Percentiles rank a stretch among this genome's conserved stretches.
These are phyloP conservation scores for Babyrousa celebensis DNA, from an alignment of 2,797 vertebrate species.

Conservation along the genomic window DNA sequence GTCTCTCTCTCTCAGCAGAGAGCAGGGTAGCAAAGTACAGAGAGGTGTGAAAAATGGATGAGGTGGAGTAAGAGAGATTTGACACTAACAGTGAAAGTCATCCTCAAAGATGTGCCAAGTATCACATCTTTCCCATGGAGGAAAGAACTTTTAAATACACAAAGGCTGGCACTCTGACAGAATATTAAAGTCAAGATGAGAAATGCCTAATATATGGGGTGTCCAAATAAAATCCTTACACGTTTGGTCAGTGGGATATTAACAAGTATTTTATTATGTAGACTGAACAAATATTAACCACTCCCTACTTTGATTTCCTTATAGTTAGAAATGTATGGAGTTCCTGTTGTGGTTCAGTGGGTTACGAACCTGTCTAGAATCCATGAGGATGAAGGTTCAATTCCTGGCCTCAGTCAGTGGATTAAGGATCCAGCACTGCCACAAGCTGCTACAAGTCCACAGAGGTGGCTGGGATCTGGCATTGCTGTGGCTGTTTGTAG, in stretches of 20 bases:
- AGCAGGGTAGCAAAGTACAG: neutral
- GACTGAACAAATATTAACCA: neutral
- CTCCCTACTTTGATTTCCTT: neutral
- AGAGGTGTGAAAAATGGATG: neutral
- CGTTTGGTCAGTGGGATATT: neutral
- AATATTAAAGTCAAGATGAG: conserved; percentile 9
- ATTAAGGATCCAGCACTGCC: too few species aligned
- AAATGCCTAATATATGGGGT: neutral
- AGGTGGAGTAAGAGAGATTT: neutral
- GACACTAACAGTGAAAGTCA: neutral
- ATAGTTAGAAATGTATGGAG: neutral
- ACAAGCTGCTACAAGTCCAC: too few species aligned
- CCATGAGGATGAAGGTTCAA: too few species aligned
- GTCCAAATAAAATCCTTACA: neutral
- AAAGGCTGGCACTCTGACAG: neutral
- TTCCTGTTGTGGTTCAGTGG: too few species aligned
- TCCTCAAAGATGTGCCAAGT: neutral
- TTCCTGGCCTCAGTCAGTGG: too few species aligned
- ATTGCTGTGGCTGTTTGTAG: too few species aligned
- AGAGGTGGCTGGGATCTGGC: too few species aligned
- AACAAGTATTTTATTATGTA: neutral
- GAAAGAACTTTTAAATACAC: neutral
- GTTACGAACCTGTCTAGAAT: too few species aligned
- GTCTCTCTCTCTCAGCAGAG: neutral
- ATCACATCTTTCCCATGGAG: neutral